Base-by-base conservation (phyloP, 2,888 invertebrate genomes). In the Cyclophora albipunctata region DNA sequence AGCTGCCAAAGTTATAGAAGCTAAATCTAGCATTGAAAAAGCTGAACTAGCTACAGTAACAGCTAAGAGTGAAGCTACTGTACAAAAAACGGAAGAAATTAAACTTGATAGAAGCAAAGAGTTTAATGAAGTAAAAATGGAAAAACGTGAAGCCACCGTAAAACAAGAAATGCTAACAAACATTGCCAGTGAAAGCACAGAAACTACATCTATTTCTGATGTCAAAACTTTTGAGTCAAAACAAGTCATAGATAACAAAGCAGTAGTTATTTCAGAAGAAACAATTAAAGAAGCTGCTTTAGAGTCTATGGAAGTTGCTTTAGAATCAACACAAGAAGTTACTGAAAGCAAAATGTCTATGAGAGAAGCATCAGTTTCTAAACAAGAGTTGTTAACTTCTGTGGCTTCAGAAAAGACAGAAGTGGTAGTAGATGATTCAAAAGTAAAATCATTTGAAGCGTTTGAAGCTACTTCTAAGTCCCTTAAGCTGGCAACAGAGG, bases 371-470 rank as follows among this genome's bases (percentile, higher is more conserved):
- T 5, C 37, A 37, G 37, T 40, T 34, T 45, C 57, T 1, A 58
- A 58, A 53, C 54, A 61, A 54, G 60, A 61, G 48, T 42, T 50
- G 4, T 50, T 55, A 34, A 43, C 62, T 6, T 58, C 59, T 47
- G 46, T 64, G 4, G 63, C 65, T 33, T 62, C 62, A 34, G 59
- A 71, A 56, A 56, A 59, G 7, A 59, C 59, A 4, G 65, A 71
- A 63, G 33, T 34, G 3, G 47, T 64, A 7, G 53, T 59, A n/a
- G 57, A 67, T 48, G 61, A 67, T 45, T 54, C 60, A 1, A 58
- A 62, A 46, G 51, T 64, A 37, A 57, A 64, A 50, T 50, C 60
- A 2, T 52, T 73, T 35, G 58, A 64, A 42, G 46, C 63, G 4
- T 46, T 64, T 47, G 63, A 72, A 55, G 53, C 62, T 0, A 59